Percentiles rank a stretch among this genome's conserved stretches.
These are phyloP conservation scores for Plectrocnemia conspersa DNA, from an alignment of 1,140 invertebrate genomes.

Conservation along the genomic window DNA sequence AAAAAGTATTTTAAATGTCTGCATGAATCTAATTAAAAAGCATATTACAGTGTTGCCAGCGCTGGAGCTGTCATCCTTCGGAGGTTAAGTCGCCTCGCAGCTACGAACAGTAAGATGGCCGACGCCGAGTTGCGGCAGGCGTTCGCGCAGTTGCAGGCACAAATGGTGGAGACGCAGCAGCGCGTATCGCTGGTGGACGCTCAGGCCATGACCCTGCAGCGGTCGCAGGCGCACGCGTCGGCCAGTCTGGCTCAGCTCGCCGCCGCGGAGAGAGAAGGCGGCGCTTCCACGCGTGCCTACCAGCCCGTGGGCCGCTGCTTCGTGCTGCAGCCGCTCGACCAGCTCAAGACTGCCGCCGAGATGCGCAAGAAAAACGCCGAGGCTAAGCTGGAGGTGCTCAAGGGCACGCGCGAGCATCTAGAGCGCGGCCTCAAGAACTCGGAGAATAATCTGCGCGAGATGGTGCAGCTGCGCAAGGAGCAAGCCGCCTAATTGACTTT, in stretches of 20 bases:
- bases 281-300: constrained; percentile 37
- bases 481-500: constrained; percentile 40
- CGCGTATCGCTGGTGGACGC: constrained; percentile 51
- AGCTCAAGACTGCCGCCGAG: constrained; percentile 60
- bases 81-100: too few species aligned
- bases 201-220: constrained; percentile 72
- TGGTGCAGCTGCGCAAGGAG: constrained; percentile 68
- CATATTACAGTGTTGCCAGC: too few species aligned
- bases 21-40: too few species aligned
- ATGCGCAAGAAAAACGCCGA: constrained; percentile 58
- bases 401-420: constrained; percentile 70
- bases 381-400: constrained; percentile 68
- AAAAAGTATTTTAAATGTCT: too few species aligned
- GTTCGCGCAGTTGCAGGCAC: constrained; percentile 75
- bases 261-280: too few species aligned
- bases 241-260: constrained; percentile 63
- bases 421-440: constrained; percentile 70
- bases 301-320: constrained; percentile 82
- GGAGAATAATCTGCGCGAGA: constrained; percentile 78
- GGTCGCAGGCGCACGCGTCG: constrained; percentile 63
- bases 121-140: constrained; percentile 64
- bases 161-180: constrained; percentile 74
- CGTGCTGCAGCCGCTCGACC: constrained; percentile 60
- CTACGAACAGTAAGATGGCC: too few species aligned
- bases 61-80: too few species aligned